Evolutionary conservation across 1,140 invertebrate species (phyloP), one percentile per base, ranked within the genome.

Genomic region (Drosophila seguyi): DNA sequence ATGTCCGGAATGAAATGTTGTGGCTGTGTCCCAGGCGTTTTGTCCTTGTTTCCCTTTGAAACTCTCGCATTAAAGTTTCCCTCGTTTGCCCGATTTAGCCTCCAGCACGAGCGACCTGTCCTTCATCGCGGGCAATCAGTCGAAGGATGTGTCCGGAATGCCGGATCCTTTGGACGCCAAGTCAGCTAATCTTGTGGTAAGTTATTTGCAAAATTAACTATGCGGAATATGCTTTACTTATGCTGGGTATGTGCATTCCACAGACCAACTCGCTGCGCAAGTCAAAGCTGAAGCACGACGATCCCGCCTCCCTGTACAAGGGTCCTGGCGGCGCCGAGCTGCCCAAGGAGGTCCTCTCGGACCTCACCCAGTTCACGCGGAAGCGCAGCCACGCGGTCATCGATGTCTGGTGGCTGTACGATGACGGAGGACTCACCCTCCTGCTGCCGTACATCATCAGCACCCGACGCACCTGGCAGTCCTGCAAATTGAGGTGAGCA

Each of bases 381-480:
- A 96, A 96, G 78, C 95, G 96, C 72, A 95, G 96, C 79, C 92
- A 94, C 62, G 96, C 96, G 25, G 97, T 96, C 3, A 98, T 99
- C 79, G 98, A 99, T 93, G 98, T 99, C 6, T 99, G 98, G 98
- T 99, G 98, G 98, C 93, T 99, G 0, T 99, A 99, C 92, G 98
- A 99, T 93, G 98, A 99, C 93, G 98, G 97, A 94, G 95, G 97
- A 42, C 94, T 98, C 47, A 97, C 97, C 0, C 93, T 98, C 4
- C 93, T 98, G 14, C 93, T 98, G 56, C 97, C 98, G 0, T 98
- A 99, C 87, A 98, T 99, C 48, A 95, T 99, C 57, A 97, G 96
- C 47, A 98, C 96, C 8, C 94, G 98, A 69, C 94, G 95, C 31
- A 96, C 96, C 90, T 99, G 98, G 97, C 94, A 95, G 48, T 95